phyloP scores from a whole-genome alignment of 2,113 vertebrate genomes.

The Neoarius graeffei region DNA sequence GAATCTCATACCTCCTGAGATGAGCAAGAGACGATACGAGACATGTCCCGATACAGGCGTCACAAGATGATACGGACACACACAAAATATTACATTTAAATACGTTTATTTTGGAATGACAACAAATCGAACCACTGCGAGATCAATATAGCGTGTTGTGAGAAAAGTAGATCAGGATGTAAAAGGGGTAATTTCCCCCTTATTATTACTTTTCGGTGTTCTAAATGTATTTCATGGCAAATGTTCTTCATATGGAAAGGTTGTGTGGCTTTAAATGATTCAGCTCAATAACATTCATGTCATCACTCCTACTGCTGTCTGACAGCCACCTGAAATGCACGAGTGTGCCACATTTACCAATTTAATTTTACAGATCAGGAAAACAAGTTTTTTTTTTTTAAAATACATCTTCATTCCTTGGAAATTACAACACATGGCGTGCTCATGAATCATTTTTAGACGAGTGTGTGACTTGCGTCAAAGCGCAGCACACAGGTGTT shows the following conservation, averaged over 20 bases:
- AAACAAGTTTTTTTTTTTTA: neutral
- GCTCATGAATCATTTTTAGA: neutral
- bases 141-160: neutral
- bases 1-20: neutral
- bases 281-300: neutral
- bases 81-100: neutral
- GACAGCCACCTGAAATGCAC: neutral
- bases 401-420: no score
- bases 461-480: neutral
- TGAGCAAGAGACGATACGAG: neutral
- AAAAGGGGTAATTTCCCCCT: neutral
- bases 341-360: neutral
- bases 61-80: neutral
- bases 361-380: neutral
- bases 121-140: neutral
- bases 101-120: neutral
- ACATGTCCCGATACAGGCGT: neutral
- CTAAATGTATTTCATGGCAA: neutral
- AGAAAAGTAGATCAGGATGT: neutral
- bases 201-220: neutral
- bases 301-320: neutral
- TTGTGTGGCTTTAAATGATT: neutral
- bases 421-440: neutral
- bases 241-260: neutral
- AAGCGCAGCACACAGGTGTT: neutral